Evolutionary conservation across 2,113 vertebrate species (phyloP).

Genomic region (Neodontobutis hainanensis): DNA sequence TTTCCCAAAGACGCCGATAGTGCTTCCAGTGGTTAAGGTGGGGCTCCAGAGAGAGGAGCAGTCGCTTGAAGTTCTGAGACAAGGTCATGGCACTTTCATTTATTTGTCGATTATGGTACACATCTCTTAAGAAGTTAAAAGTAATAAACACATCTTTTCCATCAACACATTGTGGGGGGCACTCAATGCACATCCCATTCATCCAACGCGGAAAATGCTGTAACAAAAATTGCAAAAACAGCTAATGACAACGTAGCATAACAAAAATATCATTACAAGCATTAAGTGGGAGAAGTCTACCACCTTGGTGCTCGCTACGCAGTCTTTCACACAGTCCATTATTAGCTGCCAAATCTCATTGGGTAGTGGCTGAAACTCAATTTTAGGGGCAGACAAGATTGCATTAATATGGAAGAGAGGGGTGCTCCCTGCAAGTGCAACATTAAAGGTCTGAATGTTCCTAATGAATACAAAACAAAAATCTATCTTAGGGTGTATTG

Average conservation of each 20-base stretch:
- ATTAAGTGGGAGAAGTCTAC: not conserved
- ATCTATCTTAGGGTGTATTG: not conserved
- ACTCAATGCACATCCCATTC: constrained; percentile 88
- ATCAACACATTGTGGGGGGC: constrained; percentile 81
- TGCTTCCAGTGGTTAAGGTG: constrained; percentile 84
- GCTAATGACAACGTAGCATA: not conserved
- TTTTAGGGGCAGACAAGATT: constrained; percentile 83
- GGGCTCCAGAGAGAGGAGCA: constrained; percentile 78
- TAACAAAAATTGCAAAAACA: constrained; percentile 1
- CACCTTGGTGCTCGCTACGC: constrained; percentile 89
- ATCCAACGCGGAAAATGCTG: constrained; percentile 94
- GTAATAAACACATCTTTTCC: constrained; percentile 76
- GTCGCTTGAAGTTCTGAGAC: constrained; percentile 81
- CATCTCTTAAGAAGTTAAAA: constrained; percentile 85
- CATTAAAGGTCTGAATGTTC: constrained; percentile 86
- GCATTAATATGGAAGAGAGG: constrained; percentile 87
- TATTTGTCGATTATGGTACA: constrained; percentile 83
- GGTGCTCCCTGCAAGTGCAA: constrained; percentile 72
- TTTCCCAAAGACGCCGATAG: constrained; percentile 87
- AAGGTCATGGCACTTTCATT: constrained; percentile 78
- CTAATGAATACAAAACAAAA: constrained; percentile 68
- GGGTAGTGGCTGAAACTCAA: constrained; percentile 83
- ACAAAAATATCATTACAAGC: not conserved
- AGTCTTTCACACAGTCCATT: constrained; percentile 81
- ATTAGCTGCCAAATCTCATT: constrained; percentile 84